Conservation (phyloP, 1,140 invertebrate species). For the Nasonia vitripennis region DNA sequence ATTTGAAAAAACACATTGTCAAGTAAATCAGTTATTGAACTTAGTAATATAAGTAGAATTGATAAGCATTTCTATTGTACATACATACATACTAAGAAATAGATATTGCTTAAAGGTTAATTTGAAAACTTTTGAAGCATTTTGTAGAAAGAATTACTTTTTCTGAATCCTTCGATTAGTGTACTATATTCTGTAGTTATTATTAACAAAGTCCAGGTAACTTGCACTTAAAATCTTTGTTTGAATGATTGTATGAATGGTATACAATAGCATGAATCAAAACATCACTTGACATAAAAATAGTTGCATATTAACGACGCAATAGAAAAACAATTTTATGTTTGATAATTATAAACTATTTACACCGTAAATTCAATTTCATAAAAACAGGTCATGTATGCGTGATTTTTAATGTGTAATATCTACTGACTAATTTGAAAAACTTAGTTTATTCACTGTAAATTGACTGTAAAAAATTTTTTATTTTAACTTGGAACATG, state of each 20-base stretch:
- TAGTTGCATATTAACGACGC: not conserved
- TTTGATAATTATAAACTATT: conserved; percentile 1
- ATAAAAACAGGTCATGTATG: conserved; percentile 3
- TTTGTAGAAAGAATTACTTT: conserved; percentile 37
- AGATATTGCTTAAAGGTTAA: conserved; percentile 14
- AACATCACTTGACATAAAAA: not conserved
- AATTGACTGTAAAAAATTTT: conserved; percentile 43
- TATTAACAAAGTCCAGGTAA: not conserved
- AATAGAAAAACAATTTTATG: not conserved
- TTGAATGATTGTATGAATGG: conserved; percentile 6
- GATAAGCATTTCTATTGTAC: conserved; percentile 44
- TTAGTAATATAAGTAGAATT: not conserved
- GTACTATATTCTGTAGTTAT: conserved; percentile 17
- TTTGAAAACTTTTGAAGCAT: conserved; percentile 37
- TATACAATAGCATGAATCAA: not conserved
- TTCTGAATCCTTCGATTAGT: conserved; percentile 25
- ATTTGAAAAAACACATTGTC: not conserved
- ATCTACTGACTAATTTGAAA: conserved; percentile 24
- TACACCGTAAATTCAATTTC: not conserved
- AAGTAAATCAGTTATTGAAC: conserved; percentile 31
- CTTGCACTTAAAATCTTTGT: not conserved
- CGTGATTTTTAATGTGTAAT: conserved; percentile 18
- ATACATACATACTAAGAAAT: conserved; percentile 25
- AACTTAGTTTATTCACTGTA: conserved; percentile 41
- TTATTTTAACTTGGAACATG: conserved; percentile 29